Base-by-base conservation (phyloP, 2,888 invertebrate species). In the Conops quadrifasciatus region DNA sequence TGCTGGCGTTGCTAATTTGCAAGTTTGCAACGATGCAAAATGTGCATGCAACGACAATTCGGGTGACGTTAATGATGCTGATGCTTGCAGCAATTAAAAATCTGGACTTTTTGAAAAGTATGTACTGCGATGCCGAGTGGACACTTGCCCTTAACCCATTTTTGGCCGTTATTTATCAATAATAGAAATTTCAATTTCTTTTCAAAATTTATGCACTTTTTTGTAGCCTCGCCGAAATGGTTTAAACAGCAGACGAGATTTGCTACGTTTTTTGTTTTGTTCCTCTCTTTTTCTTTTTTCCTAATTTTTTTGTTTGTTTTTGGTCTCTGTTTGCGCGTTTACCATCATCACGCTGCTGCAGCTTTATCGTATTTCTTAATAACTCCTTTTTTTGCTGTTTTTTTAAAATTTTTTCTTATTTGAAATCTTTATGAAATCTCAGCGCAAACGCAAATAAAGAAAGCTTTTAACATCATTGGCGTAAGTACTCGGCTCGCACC, bases 371-470 rank as follows among this genome's bases (percentile, higher is more conserved):
- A 56, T 70, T 47, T 51, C 9, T 51, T 26, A 53, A 1, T 13
- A 9, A n/a, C 15, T 7, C 1, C 64, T 72, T 71, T 67, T 59
- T 26, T 13, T 3, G 5, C 15, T 7, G 0, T 67, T 72, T 71
- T 67, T 59, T 26, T 63, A 70, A 70, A 70, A 72, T 51, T 58
- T 68, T 71, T 68, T 72, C 63, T 73, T 69, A 53, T 43, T 67
- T n/a, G n/a, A n/a, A n/a, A 21, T 51, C 16, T 26, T 15, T n/a
- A 36, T 43, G 21, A 36, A 36, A 62, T 62, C 62, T 58, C 58
- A 58, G 58, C 58, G 28, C 28, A 28, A 24, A 3, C 58, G 58
- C 58, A 15, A 13, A 58, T 5, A 58, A 21, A 21, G 49, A 19
- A 21, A 5, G 16, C 19, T 19, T 19, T 49, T 19, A 36, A 36